Percentiles rank a stretch among this genome's conserved stretches.
phyloP scores from a whole-genome alignment of 2,888 invertebrate species.

The Melinopterus prodromus region DNA sequence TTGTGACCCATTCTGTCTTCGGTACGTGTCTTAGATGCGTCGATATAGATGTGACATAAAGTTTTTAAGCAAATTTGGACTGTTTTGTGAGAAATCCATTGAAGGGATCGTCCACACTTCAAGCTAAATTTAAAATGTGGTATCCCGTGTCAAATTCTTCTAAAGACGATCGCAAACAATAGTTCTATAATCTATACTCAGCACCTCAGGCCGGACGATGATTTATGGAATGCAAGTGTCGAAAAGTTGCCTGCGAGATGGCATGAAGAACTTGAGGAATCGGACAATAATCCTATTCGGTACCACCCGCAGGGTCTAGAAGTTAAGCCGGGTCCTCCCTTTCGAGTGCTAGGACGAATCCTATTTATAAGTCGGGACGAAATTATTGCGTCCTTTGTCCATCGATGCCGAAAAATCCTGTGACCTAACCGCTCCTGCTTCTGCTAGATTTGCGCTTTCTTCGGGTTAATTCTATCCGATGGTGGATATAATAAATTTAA shows the following conservation, averaged over 20 bases:
- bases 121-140: background rate
- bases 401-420: constrained; percentile 16
- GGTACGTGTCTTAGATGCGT: too few species aligned
- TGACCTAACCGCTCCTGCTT: constrained; percentile 6
- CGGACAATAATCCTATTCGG: background rate
- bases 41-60: background rate
- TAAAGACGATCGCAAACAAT: background rate
- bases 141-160: background rate
- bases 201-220: background rate
- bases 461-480: background rate
- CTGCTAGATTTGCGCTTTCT: background rate
- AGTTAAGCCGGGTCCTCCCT: background rate
- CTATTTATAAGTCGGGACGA: constrained; percentile 13
- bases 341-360: background rate
- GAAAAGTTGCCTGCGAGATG: background rate
- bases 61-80: background rate
- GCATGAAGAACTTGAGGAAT: background rate
- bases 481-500: background rate
- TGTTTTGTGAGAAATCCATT: background rate
- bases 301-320: background rate
- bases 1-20: too few species aligned
- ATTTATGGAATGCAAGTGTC: background rate
- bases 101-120: background rate
- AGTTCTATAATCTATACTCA: background rate
- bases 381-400: constrained; percentile 23